Base-by-base conservation (phyloP, 2,888 invertebrate genomes). In the Tinea pellionella region DNA sequence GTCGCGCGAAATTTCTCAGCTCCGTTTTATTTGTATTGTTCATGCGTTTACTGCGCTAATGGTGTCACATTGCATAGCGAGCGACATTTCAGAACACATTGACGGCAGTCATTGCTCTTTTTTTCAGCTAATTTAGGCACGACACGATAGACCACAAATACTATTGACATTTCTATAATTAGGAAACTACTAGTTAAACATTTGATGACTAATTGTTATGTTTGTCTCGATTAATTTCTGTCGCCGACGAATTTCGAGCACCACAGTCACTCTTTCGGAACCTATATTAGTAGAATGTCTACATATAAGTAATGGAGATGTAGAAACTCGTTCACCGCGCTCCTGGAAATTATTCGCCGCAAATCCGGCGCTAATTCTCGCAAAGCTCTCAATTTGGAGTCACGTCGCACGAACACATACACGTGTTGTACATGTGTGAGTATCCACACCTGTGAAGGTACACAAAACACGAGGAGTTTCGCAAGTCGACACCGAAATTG, bases 401-500 rank as follows among this genome's bases (percentile, higher is more conserved):
- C 76, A 72, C 75, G 74, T 76, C 53, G 19, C 57, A 32, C 30
- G 8, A 3, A 32, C 57, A 57, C 57, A 15, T 32, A 57, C 30
- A 57, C 32, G 16, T 32, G 32, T 12, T 57, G 24, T 2, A 53
- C 11, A 2, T 24, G 53, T 53, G 57, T 32, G 57, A 32, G 29
- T 19, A 57, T 55, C 18, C 69, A 69, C 75, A 80, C 78, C 77
- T 79, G 75, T 78, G 74, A 24, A 12, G 11, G 16, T 42, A 11
- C 47, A 19, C 53, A 16, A 30, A 24, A 56, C 71, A 72, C 70
- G 78, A 65, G 69, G 78, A 86, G 78, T 84, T 86, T 82, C 78
- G 77, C 85, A 85, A 85, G 78, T 85, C 85, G 81, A 77, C 86
- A 79, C 84, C 67, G 70, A 80, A 82, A 78, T 84, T 77, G 73